Evolutionary conservation across 2,113 vertebrate species (phyloP), one percentile per base, ranked within the genome.

Genomic region (Mesitornis unicolor): DNA sequence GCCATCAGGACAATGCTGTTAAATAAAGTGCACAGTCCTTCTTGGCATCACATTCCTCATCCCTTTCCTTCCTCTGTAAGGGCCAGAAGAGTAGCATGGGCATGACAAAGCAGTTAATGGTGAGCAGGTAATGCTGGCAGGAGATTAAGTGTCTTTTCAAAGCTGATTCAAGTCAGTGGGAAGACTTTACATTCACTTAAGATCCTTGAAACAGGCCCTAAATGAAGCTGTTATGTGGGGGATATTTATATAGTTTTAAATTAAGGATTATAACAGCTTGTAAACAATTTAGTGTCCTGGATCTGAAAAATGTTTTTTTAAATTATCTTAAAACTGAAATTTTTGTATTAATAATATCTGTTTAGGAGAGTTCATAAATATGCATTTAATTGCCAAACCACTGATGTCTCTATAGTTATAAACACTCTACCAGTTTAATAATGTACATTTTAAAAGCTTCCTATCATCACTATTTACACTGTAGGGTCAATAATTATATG

Each of bases 351-450:
- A 83, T 61, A 35, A 63, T 67, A 70, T 54, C 40, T 75, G 0
- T 85, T 91, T 88, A 64, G 38, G 40, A 77, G 16, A 79, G 31
- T 88, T 94, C 68, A 84, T 76, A 56, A 88, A 92, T 18, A 24
- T 24, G 16, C 42, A 84, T 94, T 96, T 93, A 74, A 96, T 89
- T 95, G 71, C 59, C 69, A 94, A 94, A 91, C 76, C 90, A 74
- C 80, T 56, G 59, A 43, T 79, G 91, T 13, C 40, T 92, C 36
- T 25, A 63, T 54, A 79, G 57, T 50, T 80, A 35, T 73, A 89
- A 96, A 83, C 69, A 95, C 65, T 89, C 53, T 47, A 43, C 81
- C 8, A 5, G 76, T 79, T 94, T 87, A 91, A 83, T 87, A 91
- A 84, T 8, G 48, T 50, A 91, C 50, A 71, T 89, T 89, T 80